Percentiles rank a stretch among this genome's conserved stretches.
These are phyloP conservation scores for Scarus forsteni DNA, from an alignment of 2,797 vertebrate genomes.

Conservation along the genomic window DNA sequence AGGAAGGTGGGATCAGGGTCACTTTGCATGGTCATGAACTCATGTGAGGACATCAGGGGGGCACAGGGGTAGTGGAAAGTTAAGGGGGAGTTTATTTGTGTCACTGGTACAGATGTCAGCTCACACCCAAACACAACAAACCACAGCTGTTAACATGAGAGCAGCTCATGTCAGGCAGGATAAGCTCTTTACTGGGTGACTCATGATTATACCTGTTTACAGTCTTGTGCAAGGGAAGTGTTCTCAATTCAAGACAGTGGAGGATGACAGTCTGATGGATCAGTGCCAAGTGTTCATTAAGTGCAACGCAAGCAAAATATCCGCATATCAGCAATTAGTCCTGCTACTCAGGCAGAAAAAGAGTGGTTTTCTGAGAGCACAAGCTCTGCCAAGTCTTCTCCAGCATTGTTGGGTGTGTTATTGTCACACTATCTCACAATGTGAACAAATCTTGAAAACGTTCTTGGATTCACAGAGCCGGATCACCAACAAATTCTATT, in stretches of 20 bases:
- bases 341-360: background rate
- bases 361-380: too few relatives aligned
- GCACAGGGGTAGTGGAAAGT: conserved; percentile 4
- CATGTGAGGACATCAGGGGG: conserved; percentile 30
- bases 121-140: conserved; percentile 23
- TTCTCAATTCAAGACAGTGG: conserved; percentile 59
- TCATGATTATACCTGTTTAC: conserved; percentile 64
- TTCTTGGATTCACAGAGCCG: too few relatives aligned
- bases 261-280: conserved; percentile 52
- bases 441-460: too few relatives aligned
- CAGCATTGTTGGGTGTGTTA: too few relatives aligned
- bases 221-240: conserved; percentile 59
- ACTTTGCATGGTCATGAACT: conserved; percentile 40
- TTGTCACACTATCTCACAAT: too few relatives aligned
- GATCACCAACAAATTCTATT: too few relatives aligned
- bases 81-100: conserved; percentile 24
- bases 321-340: conserved; percentile 23
- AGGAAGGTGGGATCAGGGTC: conserved; percentile 57
- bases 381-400: too few relatives aligned
- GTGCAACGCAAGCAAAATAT: conserved; percentile 28
- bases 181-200: conserved; percentile 53
- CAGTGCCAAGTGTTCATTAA: conserved; percentile 47
- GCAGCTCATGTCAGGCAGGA: conserved; percentile 44
- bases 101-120: conserved; percentile 28
- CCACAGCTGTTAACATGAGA: conserved; percentile 25